phyloP scores from a whole-genome alignment of 2,888 invertebrate species.

The Amaurobius ferox region DNA sequence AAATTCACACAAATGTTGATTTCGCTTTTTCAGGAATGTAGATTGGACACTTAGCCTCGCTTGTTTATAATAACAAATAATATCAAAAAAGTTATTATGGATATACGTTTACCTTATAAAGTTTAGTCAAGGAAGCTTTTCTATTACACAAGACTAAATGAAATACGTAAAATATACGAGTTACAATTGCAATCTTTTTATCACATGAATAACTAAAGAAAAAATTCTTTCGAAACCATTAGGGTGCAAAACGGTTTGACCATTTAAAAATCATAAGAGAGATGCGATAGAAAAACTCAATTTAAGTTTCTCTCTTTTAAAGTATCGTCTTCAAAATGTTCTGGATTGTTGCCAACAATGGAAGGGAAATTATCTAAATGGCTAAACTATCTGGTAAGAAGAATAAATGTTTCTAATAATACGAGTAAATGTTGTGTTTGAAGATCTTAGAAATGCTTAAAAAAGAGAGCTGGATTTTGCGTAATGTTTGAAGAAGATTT shows the following conservation, averaged over 20 bases:
- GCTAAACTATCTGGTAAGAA: neutral
- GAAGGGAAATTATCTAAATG: neutral
- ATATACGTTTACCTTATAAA: no score
- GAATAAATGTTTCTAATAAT: neutral
- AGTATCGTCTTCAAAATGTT: neutral
- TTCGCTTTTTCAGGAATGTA: no score
- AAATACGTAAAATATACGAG: no score
- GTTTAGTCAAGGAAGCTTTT: no score
- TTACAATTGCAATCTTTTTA: neutral
- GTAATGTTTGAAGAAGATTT: neutral
- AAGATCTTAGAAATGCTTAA: neutral
- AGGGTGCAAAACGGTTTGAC: neutral
- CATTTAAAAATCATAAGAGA: conserved; percentile 2
- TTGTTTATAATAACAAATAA: no score
- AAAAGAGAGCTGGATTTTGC: neutral
- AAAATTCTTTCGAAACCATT: neutral
- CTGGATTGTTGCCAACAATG: neutral
- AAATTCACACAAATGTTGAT: no score
- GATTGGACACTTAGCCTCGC: no score
- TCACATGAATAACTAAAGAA: neutral
- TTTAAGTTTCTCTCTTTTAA: neutral
- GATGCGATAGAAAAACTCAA: neutral
- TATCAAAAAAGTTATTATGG: no score
- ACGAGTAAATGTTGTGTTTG: neutral
- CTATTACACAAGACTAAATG: no score